Conservation (phyloP, 2,797 vertebrate genomes). For the Pipistrellus pygmaeus region DNA sequence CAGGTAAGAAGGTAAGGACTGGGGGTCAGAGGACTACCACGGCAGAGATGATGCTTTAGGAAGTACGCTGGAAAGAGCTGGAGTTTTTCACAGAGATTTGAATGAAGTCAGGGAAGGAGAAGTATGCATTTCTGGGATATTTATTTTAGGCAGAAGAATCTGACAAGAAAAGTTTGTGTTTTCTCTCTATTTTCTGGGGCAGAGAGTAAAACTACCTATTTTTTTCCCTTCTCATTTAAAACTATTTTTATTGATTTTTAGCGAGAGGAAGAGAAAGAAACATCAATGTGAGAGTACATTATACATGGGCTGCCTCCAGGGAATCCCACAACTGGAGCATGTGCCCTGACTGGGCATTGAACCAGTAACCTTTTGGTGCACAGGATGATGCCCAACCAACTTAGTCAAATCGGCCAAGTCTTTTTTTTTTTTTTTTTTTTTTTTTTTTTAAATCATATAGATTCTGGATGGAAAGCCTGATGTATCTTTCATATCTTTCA, state of each 20-base stretch:
- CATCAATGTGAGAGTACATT: too few relatives aligned
- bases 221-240: neutral
- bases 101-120: constrained; percentile 6
- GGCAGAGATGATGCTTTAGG: neutral
- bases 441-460: neutral
- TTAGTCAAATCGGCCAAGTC: too few relatives aligned
- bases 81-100: neutral
- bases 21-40: neutral
- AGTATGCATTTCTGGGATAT: neutral
- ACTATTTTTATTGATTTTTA: too few relatives aligned
- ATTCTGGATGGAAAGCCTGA: constrained; percentile 53
- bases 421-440: neutral
- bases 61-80: neutral
- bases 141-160: neutral
- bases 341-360: too few relatives aligned
- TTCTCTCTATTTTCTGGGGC: neutral
- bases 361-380: too few relatives aligned
- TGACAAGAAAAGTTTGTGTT: neutral
- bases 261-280: too few relatives aligned
- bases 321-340: too few relatives aligned
- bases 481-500: constrained; percentile 37
- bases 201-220: neutral
- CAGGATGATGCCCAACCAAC: too few relatives aligned
- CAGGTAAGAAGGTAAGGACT: neutral
- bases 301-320: too few relatives aligned